Evolutionary conservation across 1,140 invertebrate genomes (phyloP).

Genomic region (Atta colombica): DNA sequence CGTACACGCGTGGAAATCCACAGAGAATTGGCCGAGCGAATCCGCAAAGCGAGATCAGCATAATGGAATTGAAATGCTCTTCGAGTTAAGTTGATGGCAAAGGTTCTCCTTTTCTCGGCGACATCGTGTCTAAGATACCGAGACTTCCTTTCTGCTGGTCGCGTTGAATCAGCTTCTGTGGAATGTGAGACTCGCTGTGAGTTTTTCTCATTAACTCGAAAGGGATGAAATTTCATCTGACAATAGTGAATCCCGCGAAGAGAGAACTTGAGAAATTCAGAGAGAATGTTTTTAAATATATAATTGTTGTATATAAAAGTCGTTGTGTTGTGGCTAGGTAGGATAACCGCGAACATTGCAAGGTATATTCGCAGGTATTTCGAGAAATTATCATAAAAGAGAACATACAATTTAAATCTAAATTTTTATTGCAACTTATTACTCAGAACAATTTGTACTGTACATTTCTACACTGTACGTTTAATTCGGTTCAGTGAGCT

Average conservation of each 20-base stretch:
- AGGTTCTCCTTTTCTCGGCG: constrained; percentile 8
- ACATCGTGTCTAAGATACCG: constrained; percentile 37
- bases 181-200: constrained; percentile 13
- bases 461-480: too few species aligned
- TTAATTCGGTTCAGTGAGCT: too few species aligned
- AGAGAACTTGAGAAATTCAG: constrained; percentile 44
- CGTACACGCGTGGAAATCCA: constrained; percentile 14
- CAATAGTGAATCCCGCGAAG: constrained; percentile 49
- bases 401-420: background rate
- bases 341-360: background rate
- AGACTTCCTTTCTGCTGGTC: constrained; percentile 11
- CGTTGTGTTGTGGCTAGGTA: background rate
- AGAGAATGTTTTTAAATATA: constrained; percentile 1
- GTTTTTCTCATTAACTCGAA: constrained; percentile 55
- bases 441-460: too few species aligned
- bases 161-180: constrained; percentile 38
- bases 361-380: background rate
- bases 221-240: constrained; percentile 45
- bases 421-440: background rate
- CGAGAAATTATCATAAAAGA: background rate
- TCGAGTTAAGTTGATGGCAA: constrained; percentile 49
- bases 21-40: constrained; percentile 30
- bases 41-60: background rate
- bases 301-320: background rate
- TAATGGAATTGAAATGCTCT: constrained; percentile 69